Base-by-base conservation (phyloP, 2,113 vertebrate species). In the Procavia capensis region DNA sequence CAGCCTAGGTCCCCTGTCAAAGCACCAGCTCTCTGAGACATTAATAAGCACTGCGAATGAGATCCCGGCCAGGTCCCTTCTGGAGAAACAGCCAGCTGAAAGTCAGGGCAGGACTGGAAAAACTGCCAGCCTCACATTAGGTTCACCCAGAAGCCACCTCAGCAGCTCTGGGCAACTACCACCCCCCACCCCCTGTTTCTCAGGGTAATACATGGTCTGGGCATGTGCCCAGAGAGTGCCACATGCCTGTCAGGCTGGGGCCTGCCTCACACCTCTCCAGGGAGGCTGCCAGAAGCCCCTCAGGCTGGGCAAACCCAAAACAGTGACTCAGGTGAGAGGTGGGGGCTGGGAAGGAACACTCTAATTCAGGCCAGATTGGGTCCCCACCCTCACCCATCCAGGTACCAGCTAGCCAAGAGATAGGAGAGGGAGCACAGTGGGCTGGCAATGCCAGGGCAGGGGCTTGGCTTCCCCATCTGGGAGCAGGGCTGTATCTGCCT, bases 161-260 rank as follows among this genome's bases (percentile, higher is more conserved):
- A 31, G 90, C 70, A 43, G 75, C 57, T 84, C 75, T 81, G 78
- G 84, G 93, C 80, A 78, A 20, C 61, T 13, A 14, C 64, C 13
- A 45, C 84, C 45, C 13, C 3, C 19, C 41, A 20, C 54, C 74
- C 75, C 82, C n/a, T n/a, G n/a, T n/a, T n/a, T n/a, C n/a, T 45
- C 10, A 6, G 82, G 88, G 79, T 5, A 80, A 66, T 96, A 96
- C 95, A 43, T 61, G 85, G 92, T 72, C 66, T 92, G 80, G 79
- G 88, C 97, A 95, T 3, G 8, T 96, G 95, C 92, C 93, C 92
- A 81, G 95, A 95, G 93, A 70, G 88, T 36, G 75, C 94, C 92
- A 87, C 96, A 86, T 87, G 92, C 90, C 88, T 84, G 59, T 90
- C 97, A 97, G 94, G 97, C 95, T 47, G 50, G 75, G 74, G 27